phyloP scores from a whole-genome alignment of 2,113 vertebrate species.

The Grammomys surdaster region DNA sequence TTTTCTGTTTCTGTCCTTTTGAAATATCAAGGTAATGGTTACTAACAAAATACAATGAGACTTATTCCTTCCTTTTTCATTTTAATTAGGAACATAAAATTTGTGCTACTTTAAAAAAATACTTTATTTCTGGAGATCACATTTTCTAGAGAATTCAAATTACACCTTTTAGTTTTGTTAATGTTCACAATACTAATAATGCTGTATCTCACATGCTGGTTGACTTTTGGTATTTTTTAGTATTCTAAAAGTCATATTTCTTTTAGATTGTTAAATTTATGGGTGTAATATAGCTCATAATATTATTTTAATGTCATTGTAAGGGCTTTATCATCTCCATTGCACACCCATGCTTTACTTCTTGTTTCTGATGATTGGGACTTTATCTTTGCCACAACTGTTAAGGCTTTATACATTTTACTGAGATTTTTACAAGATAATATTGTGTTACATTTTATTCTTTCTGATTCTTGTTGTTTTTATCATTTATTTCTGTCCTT shows the following conservation, averaged over 20 bases:
- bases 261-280: constrained; percentile 8
- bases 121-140: neutral
- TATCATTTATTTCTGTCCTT: neutral
- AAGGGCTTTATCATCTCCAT: neutral
- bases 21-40: neutral
- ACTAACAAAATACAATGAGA: neutral
- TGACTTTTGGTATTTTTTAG: neutral
- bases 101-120: neutral
- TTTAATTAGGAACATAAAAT: constrained; percentile 1
- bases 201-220: neutral
- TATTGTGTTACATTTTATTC: neutral
- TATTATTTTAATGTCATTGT: neutral
- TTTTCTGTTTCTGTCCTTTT: neutral
- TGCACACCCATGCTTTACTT: neutral
- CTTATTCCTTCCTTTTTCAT: neutral
- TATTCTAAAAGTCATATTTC: neutral
- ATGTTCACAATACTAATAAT: neutral
- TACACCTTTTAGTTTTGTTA: neutral
- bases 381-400: neutral
- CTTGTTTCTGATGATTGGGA: neutral
- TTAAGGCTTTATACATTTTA: neutral
- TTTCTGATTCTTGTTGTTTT: neutral
- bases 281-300: neutral
- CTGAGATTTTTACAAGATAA: neutral
- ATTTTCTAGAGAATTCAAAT: constrained; percentile 24